These are phyloP conservation scores for Drosophila subobscura DNA, from an alignment of 1,140 invertebrate species.

Conservation along the genomic window DNA sequence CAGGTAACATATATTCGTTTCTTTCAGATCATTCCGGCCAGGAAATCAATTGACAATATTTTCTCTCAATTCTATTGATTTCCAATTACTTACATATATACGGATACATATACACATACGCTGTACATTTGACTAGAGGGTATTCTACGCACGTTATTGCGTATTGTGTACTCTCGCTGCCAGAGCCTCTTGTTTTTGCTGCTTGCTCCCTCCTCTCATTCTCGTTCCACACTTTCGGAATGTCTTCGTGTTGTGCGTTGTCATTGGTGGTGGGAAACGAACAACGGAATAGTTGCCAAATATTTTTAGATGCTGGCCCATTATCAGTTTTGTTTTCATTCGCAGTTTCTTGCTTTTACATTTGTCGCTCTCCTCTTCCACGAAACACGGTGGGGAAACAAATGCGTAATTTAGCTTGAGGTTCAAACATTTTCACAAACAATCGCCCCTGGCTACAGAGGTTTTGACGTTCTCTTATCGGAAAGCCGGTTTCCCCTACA, in stretches of 20 bases:
- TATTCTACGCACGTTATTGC: no score
- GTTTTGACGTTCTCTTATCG: conserved; percentile 19
- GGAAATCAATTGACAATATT: no score
- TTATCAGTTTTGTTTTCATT: conserved; percentile 76
- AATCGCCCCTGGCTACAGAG: conserved; percentile 26
- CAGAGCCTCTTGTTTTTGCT: no score
- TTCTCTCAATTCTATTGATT: not conserved
- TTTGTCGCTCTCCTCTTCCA: not conserved
- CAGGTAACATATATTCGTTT: no score
- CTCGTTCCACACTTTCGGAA: conserved; percentile 20
- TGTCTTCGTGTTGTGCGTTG: conserved; percentile 17
- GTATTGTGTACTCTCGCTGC: no score
- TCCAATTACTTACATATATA: no score
- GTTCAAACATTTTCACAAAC: conserved; percentile 21
- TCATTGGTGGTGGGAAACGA: not conserved
- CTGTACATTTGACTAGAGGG: not conserved
- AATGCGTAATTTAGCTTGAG: conserved; percentile 12
- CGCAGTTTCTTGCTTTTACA: conserved; percentile 45
- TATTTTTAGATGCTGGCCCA: conserved; percentile 67
- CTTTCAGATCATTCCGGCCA: no score
- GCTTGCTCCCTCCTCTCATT: no score
- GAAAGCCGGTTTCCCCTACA: conserved; percentile 21
- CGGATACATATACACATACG: no score
- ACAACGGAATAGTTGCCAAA: conserved; percentile 45
- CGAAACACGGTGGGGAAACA: not conserved